These are phyloP conservation scores for Chaetops frenatus DNA, from an alignment of 2,113 vertebrate genomes.

Conservation along the genomic window DNA sequence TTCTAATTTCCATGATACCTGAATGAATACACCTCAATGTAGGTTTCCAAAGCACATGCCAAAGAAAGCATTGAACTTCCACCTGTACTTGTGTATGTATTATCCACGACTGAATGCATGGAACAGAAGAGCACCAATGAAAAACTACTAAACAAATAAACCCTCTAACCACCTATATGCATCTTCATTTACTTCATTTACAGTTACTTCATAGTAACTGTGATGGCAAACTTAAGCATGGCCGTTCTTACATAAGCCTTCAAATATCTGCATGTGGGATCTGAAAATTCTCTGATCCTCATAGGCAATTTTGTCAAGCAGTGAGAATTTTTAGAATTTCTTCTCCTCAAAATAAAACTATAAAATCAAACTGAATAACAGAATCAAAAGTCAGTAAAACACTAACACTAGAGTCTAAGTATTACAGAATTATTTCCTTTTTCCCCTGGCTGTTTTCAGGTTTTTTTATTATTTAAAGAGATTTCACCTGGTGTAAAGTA, in stretches of 20 bases:
- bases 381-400: not conserved
- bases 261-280: not conserved
- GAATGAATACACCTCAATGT: not conserved
- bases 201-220: not conserved
- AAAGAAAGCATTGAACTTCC: not conserved
- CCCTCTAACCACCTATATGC: not conserved
- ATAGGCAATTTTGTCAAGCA: not conserved
- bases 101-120: not conserved
- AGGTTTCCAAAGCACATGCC: not conserved
- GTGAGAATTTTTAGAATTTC: not conserved
- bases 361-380: not conserved
- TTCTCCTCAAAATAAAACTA: not conserved
- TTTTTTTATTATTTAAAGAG: not conserved
- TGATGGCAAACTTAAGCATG: not conserved
- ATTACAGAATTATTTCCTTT: not conserved
- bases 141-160: not conserved
- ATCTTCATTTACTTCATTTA: not conserved
- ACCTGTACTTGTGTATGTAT: not conserved
- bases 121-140: not conserved
- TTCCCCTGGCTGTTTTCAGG: too few relatives aligned
- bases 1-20: not conserved
- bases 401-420: not conserved
- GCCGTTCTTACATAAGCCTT: not conserved
- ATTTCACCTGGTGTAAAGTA: not conserved
- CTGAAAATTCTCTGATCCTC: not conserved